Percentiles rank a stretch among this genome's conserved stretches.
Evolutionary conservation across 2,888 invertebrate species (phyloP).

Genomic region (Lampropteryx suffumata): DNA sequence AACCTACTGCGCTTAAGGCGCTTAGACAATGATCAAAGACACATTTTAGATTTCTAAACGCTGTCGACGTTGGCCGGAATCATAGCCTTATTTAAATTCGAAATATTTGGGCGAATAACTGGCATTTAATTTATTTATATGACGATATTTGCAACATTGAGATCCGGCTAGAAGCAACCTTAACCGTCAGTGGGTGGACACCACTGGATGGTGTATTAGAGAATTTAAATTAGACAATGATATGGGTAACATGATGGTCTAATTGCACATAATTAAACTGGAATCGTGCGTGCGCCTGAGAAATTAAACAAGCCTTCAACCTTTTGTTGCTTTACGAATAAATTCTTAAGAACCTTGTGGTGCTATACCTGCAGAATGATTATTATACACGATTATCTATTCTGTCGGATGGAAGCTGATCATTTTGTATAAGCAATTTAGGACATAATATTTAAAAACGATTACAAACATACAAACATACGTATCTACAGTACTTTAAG

Average conservation of each 20-base stretch:
- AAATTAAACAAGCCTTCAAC: constrained; percentile 75
- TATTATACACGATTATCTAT: constrained; percentile 60
- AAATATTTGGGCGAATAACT: constrained; percentile 25
- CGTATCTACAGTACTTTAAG: too few relatives aligned
- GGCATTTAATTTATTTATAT: constrained; percentile 8
- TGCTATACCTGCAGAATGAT: constrained; percentile 72
- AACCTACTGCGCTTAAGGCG: too few relatives aligned
- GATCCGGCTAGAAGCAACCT: constrained; percentile 31
- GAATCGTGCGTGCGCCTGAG: constrained; percentile 73
- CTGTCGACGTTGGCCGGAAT: not conserved
- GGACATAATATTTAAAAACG: too few relatives aligned
- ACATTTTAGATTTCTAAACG: too few relatives aligned
- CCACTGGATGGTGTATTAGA: constrained; percentile 26
- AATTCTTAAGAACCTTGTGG: constrained; percentile 73
- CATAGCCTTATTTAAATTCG: constrained; percentile 14
- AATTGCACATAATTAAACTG: constrained; percentile 65
- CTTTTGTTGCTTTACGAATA: constrained; percentile 72
- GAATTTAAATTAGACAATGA: constrained; percentile 50
- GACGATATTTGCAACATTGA: constrained; percentile 26
- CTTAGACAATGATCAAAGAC: too few relatives aligned
- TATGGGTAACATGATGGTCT: constrained; percentile 54
- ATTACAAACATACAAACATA: too few relatives aligned
- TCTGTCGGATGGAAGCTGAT: constrained; percentile 57
- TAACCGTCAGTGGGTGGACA: constrained; percentile 36
- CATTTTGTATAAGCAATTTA: constrained; percentile 1